Conservation (phyloP, 2,113 vertebrate species). For the Typhlomys cinereus region DNA sequence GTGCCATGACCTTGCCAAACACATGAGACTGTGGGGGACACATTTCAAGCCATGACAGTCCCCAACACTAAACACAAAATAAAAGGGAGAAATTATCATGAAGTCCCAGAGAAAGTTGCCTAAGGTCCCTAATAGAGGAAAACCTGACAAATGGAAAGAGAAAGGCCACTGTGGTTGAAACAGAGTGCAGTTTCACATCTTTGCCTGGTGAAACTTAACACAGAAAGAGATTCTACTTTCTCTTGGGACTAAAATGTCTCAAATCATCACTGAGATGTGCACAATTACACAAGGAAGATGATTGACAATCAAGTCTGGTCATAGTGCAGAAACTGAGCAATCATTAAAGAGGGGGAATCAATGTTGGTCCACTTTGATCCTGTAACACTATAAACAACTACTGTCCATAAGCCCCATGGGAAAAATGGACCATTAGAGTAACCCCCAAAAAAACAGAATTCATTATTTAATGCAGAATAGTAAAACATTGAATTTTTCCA, state of each 20-base stretch:
- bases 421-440: slow-evolving; percentile 6
- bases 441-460: slow-evolving; percentile 10
- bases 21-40: too few relatives aligned
- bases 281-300: background rate
- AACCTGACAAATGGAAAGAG: background rate
- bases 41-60: too few relatives aligned
- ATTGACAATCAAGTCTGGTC: background rate
- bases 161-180: background rate
- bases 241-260: background rate
- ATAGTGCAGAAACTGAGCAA: background rate
- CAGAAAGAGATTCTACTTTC: background rate
- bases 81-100: too few relatives aligned
- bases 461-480: background rate
- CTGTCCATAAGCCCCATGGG: background rate
- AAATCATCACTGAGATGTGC: background rate
- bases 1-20: too few relatives aligned
- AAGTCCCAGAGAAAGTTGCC: background rate
- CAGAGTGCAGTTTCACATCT: background rate
- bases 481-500: too few relatives aligned
- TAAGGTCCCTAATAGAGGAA: background rate
- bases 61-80: too few relatives aligned
- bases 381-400: background rate
- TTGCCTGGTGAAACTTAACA: background rate
- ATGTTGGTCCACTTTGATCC: background rate
- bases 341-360: background rate